These are phyloP conservation scores for Masticophis lateralis DNA, from an alignment of 2,797 vertebrate species.

Conservation along the genomic window DNA sequence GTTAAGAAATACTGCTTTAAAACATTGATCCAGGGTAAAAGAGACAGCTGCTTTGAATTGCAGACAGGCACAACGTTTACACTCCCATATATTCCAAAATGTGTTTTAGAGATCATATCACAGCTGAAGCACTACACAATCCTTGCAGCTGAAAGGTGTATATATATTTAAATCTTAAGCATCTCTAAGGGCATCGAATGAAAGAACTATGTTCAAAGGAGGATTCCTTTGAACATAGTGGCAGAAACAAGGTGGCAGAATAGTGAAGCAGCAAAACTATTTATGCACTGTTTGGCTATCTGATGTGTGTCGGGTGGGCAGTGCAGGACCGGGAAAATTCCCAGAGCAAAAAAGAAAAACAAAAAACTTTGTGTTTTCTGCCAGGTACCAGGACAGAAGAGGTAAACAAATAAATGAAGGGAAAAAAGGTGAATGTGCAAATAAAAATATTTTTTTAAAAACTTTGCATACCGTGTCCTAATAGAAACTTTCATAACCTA, in stretches of 20 bases:
- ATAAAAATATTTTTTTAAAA: neutral
- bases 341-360: neutral
- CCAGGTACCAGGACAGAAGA: neutral
- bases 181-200: neutral
- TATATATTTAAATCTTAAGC: neutral
- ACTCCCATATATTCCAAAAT: neutral
- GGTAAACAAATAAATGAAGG: neutral
- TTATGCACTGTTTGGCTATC: neutral
- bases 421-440: neutral
- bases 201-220: neutral
- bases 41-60: neutral
- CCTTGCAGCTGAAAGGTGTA: neutral
- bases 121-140: neutral
- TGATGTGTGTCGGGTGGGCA: neutral
- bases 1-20: neutral
- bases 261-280: neutral
- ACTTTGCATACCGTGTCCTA: neutral
- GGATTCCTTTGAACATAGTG: neutral
- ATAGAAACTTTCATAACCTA: neutral
- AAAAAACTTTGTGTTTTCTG: neutral
- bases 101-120: neutral
- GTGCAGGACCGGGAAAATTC: neutral
- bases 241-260: neutral
- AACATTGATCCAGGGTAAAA: neutral
- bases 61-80: neutral